Evolutionary conservation across 1,140 invertebrate genomes (phyloP).

Genomic region (Gryllus bimaculatus): DNA sequence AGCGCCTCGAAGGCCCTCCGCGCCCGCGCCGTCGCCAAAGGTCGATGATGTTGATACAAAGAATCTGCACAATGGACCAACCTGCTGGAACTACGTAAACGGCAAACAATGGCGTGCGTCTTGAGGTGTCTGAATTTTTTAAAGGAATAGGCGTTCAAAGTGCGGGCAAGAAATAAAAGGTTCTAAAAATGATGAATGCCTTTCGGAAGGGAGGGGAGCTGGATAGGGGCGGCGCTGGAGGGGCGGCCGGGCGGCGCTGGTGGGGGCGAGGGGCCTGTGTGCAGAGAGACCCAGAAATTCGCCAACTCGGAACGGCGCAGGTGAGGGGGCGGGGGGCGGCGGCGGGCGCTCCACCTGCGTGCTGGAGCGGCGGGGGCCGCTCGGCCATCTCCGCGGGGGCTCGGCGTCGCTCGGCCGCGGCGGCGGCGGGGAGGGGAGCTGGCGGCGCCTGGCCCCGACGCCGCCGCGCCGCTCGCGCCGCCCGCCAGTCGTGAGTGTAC

Average conservation of each 20-base stretch:
- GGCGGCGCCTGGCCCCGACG: too few species aligned
- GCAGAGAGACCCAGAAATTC: neutral
- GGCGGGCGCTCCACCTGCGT: neutral
- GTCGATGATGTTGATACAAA: neutral
- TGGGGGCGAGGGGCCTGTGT: neutral
- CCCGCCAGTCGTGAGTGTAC: neutral
- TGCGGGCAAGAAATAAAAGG: neutral
- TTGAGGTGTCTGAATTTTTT: neutral
- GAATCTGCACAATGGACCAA: neutral
- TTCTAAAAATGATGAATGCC: neutral
- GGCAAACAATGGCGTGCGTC: neutral
- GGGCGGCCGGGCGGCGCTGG: neutral
- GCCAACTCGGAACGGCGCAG: neutral
- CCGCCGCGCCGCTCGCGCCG: neutral
- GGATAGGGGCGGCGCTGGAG: neutral
- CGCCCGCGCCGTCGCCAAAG: neutral
- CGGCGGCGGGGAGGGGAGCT: too few species aligned
- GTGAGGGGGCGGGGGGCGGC: neutral
- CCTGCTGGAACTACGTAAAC: neutral
- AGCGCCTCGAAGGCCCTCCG: too few species aligned
- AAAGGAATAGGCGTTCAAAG: neutral
- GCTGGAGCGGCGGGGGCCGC: neutral
- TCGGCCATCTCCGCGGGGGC: neutral
- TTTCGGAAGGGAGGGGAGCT: neutral
- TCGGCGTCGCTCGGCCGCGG: neutral